phyloP scores from a whole-genome alignment of 2,888 invertebrate genomes.

The Acanthococcus lagerstroemiae region DNA sequence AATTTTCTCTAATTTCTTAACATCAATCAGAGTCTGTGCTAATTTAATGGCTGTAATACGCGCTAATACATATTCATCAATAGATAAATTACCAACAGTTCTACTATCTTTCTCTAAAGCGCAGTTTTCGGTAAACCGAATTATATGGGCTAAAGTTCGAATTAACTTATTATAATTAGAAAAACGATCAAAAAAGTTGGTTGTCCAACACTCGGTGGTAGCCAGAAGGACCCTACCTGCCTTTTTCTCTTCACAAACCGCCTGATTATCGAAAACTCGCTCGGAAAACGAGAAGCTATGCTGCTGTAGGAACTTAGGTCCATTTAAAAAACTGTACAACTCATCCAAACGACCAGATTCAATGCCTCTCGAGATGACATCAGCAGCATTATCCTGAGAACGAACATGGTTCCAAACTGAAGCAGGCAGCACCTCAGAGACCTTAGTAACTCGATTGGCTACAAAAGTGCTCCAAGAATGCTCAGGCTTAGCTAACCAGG shows the following conservation, averaged over 20 bases:
- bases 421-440: conserved; percentile 17
- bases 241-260: background rate
- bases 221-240: background rate
- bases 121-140: background rate
- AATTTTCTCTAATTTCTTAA: background rate
- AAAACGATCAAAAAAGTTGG: background rate
- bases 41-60: background rate
- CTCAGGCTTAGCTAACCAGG: conserved; percentile 31
- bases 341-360: conserved; percentile 22
- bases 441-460: conserved; percentile 36
- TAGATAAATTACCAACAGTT: background rate
- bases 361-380: background rate
- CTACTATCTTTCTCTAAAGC: background rate
- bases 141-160: background rate
- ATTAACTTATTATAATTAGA: background rate
- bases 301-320: background rate
- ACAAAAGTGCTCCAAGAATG: conserved; percentile 37
- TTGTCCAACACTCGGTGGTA: background rate
- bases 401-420: background rate
- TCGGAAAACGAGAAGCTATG: background rate
- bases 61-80: background rate
- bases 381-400: conserved; percentile 1
- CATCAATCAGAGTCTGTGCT: background rate
- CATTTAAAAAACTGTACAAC: background rate
- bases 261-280: background rate